Base-by-base conservation (phyloP, 2,797 vertebrate genomes). In the Enoplosus armatus region DNA sequence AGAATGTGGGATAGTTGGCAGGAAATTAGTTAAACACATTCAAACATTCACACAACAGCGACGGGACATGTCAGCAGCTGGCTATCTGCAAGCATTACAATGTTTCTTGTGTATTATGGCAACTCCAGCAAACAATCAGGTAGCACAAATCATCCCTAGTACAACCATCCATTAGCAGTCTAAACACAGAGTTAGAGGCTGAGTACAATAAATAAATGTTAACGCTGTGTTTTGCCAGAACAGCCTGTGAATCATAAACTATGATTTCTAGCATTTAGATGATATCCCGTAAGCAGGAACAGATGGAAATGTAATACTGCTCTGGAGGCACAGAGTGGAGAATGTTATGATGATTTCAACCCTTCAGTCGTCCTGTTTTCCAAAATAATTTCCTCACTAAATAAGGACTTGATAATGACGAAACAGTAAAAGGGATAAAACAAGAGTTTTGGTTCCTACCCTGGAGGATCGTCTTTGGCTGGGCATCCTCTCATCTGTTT, bases 201-300 rank as follows among this genome's bases (percentile, higher is more conserved):
- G 73, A 77, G 50, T 51, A 51, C 33, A 33, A 27, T 72, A 60
- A 70, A 70, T 64, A 66, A 45, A 85, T 45, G 48, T 70, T 51
- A 55, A 48, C 45, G 64, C 27, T 5, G 29, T 73, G n/a, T 58
- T 83, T 43, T 75, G 53, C 51, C 64, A 79, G 27, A 75, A 67
- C 48, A 77, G 61, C 35, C 31, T 70, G 65, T 86, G 72, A 83
- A 63, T 84, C 80, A 81, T 72, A 65, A 47, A 77, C 50, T 51
- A 54, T 72, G 64, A 70, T 78, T 80, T 73, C 45, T 55, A 33
- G 26, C 70, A 31, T 65, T 72, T 53, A n/a, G 53, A 65, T 56
- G 58, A 41, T 70, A 66, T 53, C 2, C 3, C 66, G 59, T 29
- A 59, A 83, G 20, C 62, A 48, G 62, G 33, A 71, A 73, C 66